Percentiles rank a stretch among this genome's conserved stretches.
Evolutionary conservation across 2,797 vertebrate species (phyloP).

Genomic region (Peromyscus aztecus): DNA sequence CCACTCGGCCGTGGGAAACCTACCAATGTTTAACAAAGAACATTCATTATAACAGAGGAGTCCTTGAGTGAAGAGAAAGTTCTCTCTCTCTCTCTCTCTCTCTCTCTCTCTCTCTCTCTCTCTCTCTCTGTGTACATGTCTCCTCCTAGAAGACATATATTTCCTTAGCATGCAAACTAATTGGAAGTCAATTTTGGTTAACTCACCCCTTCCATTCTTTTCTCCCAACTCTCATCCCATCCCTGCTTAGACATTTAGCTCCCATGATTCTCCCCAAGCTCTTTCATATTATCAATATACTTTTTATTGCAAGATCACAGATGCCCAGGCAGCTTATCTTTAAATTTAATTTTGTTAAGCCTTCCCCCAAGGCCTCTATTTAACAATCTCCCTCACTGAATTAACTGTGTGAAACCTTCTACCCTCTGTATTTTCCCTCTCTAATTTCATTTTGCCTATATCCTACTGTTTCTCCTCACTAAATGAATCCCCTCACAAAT

Average conservation of each 20-base stretch:
- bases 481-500: no score
- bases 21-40: background rate
- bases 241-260: no score
- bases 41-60: background rate
- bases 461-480: background rate
- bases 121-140: no score
- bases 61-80: background rate
- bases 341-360: background rate
- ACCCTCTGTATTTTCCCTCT: background rate
- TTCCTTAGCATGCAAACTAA: background rate
- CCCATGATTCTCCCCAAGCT: background rate
- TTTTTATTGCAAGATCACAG: background rate
- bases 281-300: background rate
- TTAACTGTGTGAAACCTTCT: background rate
- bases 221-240: no score
- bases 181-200: background rate
- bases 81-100: no score
- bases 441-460: background rate
- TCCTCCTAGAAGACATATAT: background rate
- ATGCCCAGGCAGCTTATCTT: no score
- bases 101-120: no score
- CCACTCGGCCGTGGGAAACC: background rate
- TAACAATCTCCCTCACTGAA: background rate
- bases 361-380: background rate
- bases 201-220: background rate